Base-by-base conservation (phyloP, 2,797 vertebrate genomes). In the Platalea minor region DNA sequence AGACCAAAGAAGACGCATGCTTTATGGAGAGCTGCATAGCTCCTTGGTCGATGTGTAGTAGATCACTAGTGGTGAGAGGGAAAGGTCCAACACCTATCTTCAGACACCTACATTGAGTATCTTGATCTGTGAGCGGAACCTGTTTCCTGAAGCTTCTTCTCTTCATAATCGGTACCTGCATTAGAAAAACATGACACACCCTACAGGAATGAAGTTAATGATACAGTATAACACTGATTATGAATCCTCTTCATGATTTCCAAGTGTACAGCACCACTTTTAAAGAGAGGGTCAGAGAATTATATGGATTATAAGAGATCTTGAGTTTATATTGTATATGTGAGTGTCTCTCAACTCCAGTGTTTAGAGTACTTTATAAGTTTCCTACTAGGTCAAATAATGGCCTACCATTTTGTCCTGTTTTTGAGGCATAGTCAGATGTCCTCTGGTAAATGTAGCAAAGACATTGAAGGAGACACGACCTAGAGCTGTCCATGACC, bases 271-370 rank as follows among this genome's bases (percentile, higher is more conserved):
- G 3, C 3, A 74, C 35, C 11, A 7, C 26, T 88, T 73, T 31
- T 69, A 78, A 60, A 88, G 15, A n/a, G 7, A 46, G 1, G 15
- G 21, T 2, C 9, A 50, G 91, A 74, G 33, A 50, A 45, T 51
- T 84, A 45, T 43, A 39, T 0, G 33, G 54, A 45, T 51, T 84
- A 45, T 43, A 39, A 0, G 1, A 70, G 12, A 39, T 50, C 21
- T 50, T 80, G 5, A 21, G 23, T 80, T 68, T 89, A 24, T 61
- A 23, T 43, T 70, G 20, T 20, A 3, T 4, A 15, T 59, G 10
- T 46, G 28, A 25, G 43, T 1, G 0, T 59, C 6, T 87, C 28
- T 74, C 10, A 54, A 16, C 3, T 53, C 29, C 3, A 33, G 2
- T 29, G 13, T 51, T 73, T 35, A 64, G 15, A 64, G 11, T 43